Evolutionary conservation across 2,797 vertebrate genomes (phyloP).

Genomic region (Channa striata): DNA sequence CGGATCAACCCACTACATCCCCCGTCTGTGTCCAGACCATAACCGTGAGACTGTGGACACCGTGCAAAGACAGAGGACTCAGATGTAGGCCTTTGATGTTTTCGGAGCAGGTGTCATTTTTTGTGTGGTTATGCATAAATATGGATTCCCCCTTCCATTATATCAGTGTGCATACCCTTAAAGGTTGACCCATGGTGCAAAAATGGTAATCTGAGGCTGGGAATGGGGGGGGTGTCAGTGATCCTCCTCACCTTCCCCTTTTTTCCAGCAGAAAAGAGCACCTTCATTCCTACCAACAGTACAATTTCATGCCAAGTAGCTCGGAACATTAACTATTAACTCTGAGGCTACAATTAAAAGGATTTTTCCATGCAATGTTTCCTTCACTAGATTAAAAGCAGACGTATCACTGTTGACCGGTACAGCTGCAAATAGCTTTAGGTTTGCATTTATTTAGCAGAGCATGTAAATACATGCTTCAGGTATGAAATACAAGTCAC

Average conservation of each 20-base stretch:
- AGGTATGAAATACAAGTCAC: neutral
- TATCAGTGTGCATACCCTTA: conserved; percentile 51
- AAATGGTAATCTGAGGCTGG: conserved; percentile 41
- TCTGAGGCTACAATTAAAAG: conserved; percentile 66
- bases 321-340: conserved; percentile 63
- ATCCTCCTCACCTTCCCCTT: conserved; percentile 27
- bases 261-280: conserved; percentile 33
- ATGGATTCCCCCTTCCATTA: conserved; percentile 51
- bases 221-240: neutral
- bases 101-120: conserved; percentile 43
- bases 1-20: conserved; percentile 15
- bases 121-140: conserved; percentile 52
- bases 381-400: conserved; percentile 39
- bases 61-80: neutral
- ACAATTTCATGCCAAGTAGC: conserved; percentile 64
- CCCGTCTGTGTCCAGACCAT: conserved; percentile 10
- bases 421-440: conserved; percentile 32
- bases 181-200: conserved; percentile 41
- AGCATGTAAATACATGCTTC: conserved; percentile 16
- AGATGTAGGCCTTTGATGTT: conserved; percentile 34
- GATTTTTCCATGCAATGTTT: conserved; percentile 57
- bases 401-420: conserved; percentile 26
- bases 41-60: conserved; percentile 37
- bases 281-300: conserved; percentile 35
- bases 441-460: conserved; percentile 28